Percentiles rank a stretch among this genome's conserved stretches.
These are phyloP conservation scores for Drosophila orosa DNA, from an alignment of 1,140 invertebrate species.

Conservation along the genomic window DNA sequence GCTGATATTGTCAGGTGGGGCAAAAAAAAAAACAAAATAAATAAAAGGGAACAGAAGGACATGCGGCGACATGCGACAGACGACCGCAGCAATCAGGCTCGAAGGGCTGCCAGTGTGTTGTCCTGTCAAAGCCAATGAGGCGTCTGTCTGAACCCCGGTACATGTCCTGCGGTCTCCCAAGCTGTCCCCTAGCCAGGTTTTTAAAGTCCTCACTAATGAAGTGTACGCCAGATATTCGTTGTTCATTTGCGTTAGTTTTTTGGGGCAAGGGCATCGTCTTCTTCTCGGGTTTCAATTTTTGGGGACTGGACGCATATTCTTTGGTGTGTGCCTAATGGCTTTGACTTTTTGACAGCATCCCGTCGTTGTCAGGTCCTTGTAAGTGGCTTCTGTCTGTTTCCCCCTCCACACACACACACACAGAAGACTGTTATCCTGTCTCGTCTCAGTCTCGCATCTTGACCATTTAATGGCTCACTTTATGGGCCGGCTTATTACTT, in stretches of 20 bases:
- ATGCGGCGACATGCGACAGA: conserved; percentile 21
- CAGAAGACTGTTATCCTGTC: conserved; percentile 6
- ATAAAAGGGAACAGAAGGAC: conserved; percentile 12
- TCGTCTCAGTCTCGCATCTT: conserved; percentile 16
- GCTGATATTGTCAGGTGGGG: conserved; percentile 56
- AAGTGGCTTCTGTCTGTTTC: conserved; percentile 38
- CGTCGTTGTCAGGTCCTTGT: not conserved
- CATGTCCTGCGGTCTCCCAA: conserved; percentile 41
- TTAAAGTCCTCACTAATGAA: conserved; percentile 64
- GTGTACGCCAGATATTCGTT: conserved; percentile 46
- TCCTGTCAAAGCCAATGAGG: conserved; percentile 50
- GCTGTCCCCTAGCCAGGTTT: not conserved
- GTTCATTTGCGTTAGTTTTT: conserved; percentile 48
- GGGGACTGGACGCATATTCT: conserved; percentile 24
- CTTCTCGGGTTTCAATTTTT: conserved; percentile 43
- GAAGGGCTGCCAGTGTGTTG: conserved; percentile 20
- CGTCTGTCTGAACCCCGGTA: conserved; percentile 14
- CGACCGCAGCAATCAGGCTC: conserved; percentile 52
- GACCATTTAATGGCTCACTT: conserved; percentile 67
- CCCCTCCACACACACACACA: not conserved
- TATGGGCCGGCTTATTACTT: conserved; percentile 72
- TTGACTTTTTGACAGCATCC: conserved; percentile 80
- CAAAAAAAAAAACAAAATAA: not conserved
- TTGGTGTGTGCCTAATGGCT: conserved; percentile 73
- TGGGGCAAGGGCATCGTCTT: not conserved